phyloP scores from a whole-genome alignment of 1,140 invertebrate genomes.

The Globodera ellingtonae region DNA sequence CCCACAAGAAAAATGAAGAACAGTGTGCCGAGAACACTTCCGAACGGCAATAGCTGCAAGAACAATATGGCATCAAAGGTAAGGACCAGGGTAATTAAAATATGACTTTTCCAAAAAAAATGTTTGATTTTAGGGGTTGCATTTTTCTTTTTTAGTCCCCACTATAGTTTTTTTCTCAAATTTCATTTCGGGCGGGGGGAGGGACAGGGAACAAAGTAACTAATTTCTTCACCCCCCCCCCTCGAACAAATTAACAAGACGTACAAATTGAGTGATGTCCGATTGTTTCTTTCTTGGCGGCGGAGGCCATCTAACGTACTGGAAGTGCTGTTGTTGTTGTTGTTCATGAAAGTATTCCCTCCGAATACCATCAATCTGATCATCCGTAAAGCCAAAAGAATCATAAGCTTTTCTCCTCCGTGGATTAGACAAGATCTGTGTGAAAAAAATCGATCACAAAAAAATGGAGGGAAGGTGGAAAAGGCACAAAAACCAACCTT shows the following conservation, averaged over 20 bases:
- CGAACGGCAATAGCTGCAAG: constrained; percentile 51
- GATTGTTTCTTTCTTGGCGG: not conserved
- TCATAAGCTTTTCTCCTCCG: constrained; percentile 18
- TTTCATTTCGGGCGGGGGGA: too few relatives aligned
- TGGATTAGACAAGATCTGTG: constrained; percentile 16
- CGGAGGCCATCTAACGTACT: constrained; percentile 22
- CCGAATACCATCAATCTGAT: not conserved
- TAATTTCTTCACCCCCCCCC: not conserved
- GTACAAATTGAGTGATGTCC: constrained; percentile 18
- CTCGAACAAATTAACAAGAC: not conserved
- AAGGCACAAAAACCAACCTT: constrained; percentile 36
- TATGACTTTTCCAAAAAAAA: too few relatives aligned
- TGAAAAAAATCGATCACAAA: not conserved
- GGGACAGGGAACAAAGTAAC: not conserved
- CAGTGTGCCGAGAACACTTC: constrained; percentile 60
- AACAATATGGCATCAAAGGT: not conserved
- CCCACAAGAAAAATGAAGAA: constrained; percentile 59
- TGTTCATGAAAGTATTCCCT: not conserved
- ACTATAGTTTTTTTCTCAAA: too few relatives aligned
- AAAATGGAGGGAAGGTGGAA: not conserved
- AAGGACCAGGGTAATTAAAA: not conserved
- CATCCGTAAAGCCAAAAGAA: constrained; percentile 15
- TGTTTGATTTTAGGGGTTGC: too few relatives aligned
- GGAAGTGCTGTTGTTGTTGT: constrained; percentile 15
- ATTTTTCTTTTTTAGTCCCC: too few relatives aligned